Base-by-base conservation (phyloP, 2,113 vertebrate genomes). In the Nannospalax galili region DNA sequence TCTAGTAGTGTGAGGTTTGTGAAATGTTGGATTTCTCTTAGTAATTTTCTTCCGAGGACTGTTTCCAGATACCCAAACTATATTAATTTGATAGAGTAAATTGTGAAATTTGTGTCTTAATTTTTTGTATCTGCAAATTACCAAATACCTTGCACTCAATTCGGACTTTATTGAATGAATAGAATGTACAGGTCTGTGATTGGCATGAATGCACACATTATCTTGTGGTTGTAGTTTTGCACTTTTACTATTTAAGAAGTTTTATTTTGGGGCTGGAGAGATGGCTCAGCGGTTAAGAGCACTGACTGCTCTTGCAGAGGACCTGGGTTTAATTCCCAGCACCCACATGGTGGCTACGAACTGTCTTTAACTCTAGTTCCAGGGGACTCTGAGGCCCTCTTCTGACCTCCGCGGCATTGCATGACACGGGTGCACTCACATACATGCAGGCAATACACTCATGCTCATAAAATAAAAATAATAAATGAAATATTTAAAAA, bases 91-190 rank as follows among this genome's bases (percentile, higher is more conserved):
- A 48, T 82, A 73, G 52, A 73, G 58, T 82, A 79, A 90, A 35
- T 48, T 32, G 52, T 79, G 48, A 80, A 3, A 73, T 80, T 80
- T 77, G 7, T 52, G 32, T 82, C 62, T 94, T 81, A 56, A 84
- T 88, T 94, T 93, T 89, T 60, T 56, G 0, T n/a, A 35, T 94
- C 12, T 86, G 20, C 78, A 91, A 77, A 82, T 82, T 91, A 26
- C 56, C 30, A 17, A n/a, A 5, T 42, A 37, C 48, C 48, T 69
- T 91, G 7, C 70, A 48, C 64, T 40, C 73, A 70, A 58, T 42
- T 67, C 80, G 14, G 56, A 52, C 28, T n/a, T 94, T 92, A 52
- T 69, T 48, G 58, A 72, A 62, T 90, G 92, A 90, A 26, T 40
- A 32, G 60, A 62, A 45, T 60, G 0, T 24, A 1, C 60, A 78